Evolutionary conservation across 1,140 invertebrate genomes (phyloP).

Genomic region (Lepidotrigona ventralis): DNA sequence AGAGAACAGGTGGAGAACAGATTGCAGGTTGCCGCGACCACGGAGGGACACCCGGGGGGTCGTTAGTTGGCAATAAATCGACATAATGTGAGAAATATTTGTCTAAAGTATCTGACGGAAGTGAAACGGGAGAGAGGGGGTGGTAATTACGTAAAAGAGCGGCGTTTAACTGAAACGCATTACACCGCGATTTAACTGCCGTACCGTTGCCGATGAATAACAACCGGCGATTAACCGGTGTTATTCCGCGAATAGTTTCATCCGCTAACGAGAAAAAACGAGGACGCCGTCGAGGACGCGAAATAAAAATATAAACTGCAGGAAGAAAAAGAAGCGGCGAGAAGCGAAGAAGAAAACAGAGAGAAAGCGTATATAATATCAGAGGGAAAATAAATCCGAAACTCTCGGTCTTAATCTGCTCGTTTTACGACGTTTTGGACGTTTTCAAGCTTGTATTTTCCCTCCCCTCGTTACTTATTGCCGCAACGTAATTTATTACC

Average conservation of each 20-base stretch:
- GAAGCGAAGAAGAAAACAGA: not conserved
- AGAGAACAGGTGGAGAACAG: not conserved
- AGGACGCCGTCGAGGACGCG: not conserved
- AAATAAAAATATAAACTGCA: not conserved
- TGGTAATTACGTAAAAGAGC: constrained; percentile 43
- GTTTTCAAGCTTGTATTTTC: constrained; percentile 33
- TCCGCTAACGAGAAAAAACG: not conserved
- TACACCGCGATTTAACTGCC: constrained; percentile 21
- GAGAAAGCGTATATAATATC: constrained; percentile 3
- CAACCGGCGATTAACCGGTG: constrained; percentile 24
- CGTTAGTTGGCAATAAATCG: constrained; percentile 46
- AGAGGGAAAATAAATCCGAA: constrained; percentile 22
- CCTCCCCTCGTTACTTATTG: constrained; percentile 45
- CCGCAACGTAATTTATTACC: constrained; percentile 34
- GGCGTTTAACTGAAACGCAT: constrained; percentile 43
- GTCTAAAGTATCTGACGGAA: constrained; percentile 29
- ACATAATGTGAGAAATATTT: constrained; percentile 46
- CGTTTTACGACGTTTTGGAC: constrained; percentile 45
- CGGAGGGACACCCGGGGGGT: not conserved
- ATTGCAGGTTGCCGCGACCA: not conserved
- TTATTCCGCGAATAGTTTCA: constrained; percentile 20
- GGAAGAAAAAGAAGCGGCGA: not conserved
- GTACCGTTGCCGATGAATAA: constrained; percentile 37
- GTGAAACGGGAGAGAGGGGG: constrained; percentile 13
- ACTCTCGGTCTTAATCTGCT: constrained; percentile 39